These are phyloP conservation scores for Dipodomys spectabilis DNA, from an alignment of 2,113 vertebrate species.

Conservation along the genomic window DNA sequence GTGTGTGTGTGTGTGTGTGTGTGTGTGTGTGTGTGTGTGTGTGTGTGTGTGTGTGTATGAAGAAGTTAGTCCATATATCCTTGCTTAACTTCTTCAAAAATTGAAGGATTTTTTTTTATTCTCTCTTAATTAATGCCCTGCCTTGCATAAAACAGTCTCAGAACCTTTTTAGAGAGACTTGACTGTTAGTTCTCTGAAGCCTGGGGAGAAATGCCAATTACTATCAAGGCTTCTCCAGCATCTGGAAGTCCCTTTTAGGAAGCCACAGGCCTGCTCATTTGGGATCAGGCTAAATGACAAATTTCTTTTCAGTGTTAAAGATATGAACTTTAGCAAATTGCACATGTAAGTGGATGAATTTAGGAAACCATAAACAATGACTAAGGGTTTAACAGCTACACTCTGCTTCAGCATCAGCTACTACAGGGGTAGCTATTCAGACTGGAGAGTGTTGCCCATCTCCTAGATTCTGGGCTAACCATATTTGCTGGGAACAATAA, in stretches of 20 bases:
- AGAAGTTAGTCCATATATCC: background rate
- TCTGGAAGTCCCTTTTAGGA: background rate
- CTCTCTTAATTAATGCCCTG: background rate
- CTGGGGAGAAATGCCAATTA: background rate
- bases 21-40: no score
- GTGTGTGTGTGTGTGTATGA: background rate
- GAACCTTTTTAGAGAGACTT: background rate
- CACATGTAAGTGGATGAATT: background rate
- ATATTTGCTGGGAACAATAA: background rate
- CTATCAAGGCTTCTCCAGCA: background rate
- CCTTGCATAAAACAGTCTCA: background rate
- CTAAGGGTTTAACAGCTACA: background rate
- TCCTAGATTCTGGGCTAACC: background rate
- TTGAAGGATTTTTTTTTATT: background rate
- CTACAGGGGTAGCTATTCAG: background rate
- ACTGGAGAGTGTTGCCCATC: background rate
- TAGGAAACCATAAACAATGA: conserved; percentile 9
- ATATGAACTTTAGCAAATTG: conserved; percentile 4
- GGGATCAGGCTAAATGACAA: background rate
- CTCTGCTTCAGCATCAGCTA: background rate
- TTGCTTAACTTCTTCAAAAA: conserved; percentile 15
- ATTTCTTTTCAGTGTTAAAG: conserved; percentile 37
- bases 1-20: no score
- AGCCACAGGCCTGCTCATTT: background rate
- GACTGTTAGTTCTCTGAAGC: background rate